Percentiles rank a stretch among this genome's conserved stretches.
phyloP scores from a whole-genome alignment of 2,113 vertebrate species.

The Vulpes vulpes region DNA sequence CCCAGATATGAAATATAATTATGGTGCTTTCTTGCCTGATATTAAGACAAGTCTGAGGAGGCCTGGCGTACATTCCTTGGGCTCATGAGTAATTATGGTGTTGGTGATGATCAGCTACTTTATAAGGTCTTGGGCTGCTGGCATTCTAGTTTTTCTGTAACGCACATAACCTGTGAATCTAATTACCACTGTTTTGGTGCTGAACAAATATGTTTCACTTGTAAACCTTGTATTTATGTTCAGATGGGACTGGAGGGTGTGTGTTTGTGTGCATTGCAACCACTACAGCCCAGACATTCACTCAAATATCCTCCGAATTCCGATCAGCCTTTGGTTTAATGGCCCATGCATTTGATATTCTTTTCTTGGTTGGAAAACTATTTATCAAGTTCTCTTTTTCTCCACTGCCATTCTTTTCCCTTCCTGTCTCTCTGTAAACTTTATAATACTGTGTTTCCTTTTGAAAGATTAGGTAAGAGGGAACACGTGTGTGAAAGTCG shows the following conservation, averaged over 20 bases:
- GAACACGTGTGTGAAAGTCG: slow-evolving; percentile 72
- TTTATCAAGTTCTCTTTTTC: slow-evolving; percentile 76
- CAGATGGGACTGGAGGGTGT: slow-evolving; percentile 31
- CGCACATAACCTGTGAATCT: slow-evolving; percentile 16
- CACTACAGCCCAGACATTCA: slow-evolving; percentile 48
- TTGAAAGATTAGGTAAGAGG: slow-evolving; percentile 76
- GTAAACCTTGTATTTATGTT: slow-evolving; percentile 78
- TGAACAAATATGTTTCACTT: slow-evolving; percentile 75
- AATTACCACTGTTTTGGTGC: slow-evolving; percentile 73
- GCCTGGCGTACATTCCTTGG: slow-evolving; percentile 67
- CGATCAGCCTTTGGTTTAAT: slow-evolving; percentile 54
- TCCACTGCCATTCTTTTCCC: slow-evolving; percentile 29
- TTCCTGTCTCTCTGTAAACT: slow-evolving; percentile 53
- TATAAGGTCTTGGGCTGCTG: slow-evolving; percentile 63
- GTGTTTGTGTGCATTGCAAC: slow-evolving; percentile 28
- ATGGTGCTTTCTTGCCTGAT: slow-evolving; percentile 44
- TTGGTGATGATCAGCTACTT: slow-evolving; percentile 73
- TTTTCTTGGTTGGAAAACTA: slow-evolving; percentile 68
- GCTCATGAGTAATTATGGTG: slow-evolving; percentile 66
- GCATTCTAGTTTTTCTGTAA: slow-evolving; percentile 71
- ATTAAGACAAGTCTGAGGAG: slow-evolving; percentile 78
- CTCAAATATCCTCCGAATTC: slow-evolving; percentile 78
- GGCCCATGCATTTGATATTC: slow-evolving; percentile 66
- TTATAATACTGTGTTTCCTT: slow-evolving; percentile 76
- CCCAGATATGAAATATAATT: slow-evolving; percentile 75